Evolutionary conservation across 2,888 invertebrate genomes (phyloP), one percentile per base, ranked within the genome.

Genomic region (Eupithecia pulchellata): DNA sequence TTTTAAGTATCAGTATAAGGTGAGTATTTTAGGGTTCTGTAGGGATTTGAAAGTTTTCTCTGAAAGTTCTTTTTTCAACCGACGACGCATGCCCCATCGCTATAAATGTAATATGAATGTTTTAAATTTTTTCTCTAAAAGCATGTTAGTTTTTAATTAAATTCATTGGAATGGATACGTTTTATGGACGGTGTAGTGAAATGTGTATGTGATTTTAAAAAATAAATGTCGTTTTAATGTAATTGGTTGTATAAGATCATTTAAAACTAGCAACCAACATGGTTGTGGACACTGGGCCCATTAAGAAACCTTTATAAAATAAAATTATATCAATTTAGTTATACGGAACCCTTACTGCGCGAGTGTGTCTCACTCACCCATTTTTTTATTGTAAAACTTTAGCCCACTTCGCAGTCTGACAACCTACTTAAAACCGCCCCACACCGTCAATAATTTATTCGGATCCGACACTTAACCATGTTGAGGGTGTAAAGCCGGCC

Each of bases 361-460:
- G 11, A 47, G 8, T 42, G 1, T 9, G 20, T 47, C 20, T 8
- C 11, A 25, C 20, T 20, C 52, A 13, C 13, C 20, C 4, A 13
- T 0, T 55, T 27, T 57, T 57, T 57, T 57, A 57, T 57, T 27
- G 29, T 4, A 17, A 57, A 57, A 57, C 29, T 57, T 57, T 27
- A 29, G 61, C 11, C 61, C 34, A 61, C 25, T 61, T 61, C 32
- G n/a, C 61, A 5, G 20, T 9, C 32, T 42, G 20, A 52, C 55
- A 68, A 71, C 62, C 30, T 25, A 29, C 63, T 69, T 65, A n/a
- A 67, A 76, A 69, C 68, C 66, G 34, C 66, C 65, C 61, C 64
- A 74, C 69, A 71, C 79, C 75, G 70, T 87, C 85, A 86, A 89
- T 88, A 88, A 87, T 89, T 87, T 83, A 88, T 83, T 82, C 74